These are phyloP conservation scores for Hoplostethus atlanticus DNA, from an alignment of 2,797 vertebrate genomes.

Conservation along the genomic window DNA sequence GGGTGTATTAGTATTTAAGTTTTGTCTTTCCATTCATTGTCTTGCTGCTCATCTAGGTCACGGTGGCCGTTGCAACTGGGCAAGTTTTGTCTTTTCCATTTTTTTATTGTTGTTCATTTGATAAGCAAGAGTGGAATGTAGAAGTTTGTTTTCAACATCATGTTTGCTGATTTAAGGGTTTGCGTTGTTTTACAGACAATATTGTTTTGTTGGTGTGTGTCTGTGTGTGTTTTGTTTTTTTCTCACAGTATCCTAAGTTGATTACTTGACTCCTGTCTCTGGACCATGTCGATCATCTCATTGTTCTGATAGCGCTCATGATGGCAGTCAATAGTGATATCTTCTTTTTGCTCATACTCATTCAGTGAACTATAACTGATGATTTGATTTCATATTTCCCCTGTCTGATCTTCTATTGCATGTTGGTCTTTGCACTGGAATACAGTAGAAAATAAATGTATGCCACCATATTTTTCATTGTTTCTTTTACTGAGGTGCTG, in stretches of 20 bases:
- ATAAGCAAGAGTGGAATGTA: conserved; percentile 45
- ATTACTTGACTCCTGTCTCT: conserved; percentile 34
- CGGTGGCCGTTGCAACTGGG: too few relatives aligned
- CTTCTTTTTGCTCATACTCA: conserved; percentile 13
- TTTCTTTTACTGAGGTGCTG: conserved; percentile 2
- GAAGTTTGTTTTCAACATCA: conserved; percentile 41
- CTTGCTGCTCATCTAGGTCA: neutral
- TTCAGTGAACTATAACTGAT: conserved; percentile 23
- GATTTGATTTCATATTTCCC: conserved; percentile 35
- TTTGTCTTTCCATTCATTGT: conserved; percentile 7
- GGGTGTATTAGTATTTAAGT: neutral
- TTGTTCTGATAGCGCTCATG: conserved; percentile 4
- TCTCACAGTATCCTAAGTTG: conserved; percentile 42
- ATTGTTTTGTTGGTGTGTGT: conserved; percentile 38
- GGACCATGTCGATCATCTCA: conserved; percentile 30
- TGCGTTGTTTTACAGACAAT: conserved; percentile 55
- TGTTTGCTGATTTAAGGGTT: conserved; percentile 64
- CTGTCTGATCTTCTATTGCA: conserved; percentile 54
- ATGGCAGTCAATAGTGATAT: neutral
- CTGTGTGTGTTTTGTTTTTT: conserved; percentile 17
- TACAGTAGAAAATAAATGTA: conserved; percentile 84
- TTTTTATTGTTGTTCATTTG: conserved; percentile 59
- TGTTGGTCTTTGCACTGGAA: conserved; percentile 78
- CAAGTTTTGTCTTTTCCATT: conserved; percentile 38
- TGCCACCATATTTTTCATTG: conserved; percentile 40